phyloP scores from a whole-genome alignment of 2,888 invertebrate genomes.

The Elaeidobius kamerunicus region DNA sequence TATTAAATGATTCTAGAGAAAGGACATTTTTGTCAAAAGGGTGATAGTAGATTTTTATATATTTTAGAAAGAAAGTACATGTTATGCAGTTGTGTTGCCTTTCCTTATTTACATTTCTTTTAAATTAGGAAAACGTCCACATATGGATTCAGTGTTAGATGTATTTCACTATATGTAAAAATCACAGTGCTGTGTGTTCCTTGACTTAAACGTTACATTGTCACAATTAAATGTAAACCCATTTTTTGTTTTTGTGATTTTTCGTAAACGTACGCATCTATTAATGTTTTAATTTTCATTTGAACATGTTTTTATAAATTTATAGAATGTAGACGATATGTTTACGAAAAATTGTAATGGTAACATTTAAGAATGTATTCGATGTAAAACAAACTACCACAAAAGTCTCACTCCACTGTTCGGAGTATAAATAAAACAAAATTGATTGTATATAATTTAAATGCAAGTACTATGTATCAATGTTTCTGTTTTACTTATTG shows the following conservation, averaged over 20 bases:
- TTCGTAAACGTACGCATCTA: constrained; percentile 2
- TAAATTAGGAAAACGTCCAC: constrained; percentile 3
- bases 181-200: constrained; percentile 40
- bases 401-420: constrained; percentile 42
- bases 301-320: too few species aligned
- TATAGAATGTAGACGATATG: too few species aligned
- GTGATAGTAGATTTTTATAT: constrained; percentile 25
- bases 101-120: constrained; percentile 2
- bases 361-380: constrained; percentile 43
- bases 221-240: constrained; percentile 41
- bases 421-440: constrained; percentile 47
- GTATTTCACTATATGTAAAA: constrained; percentile 32
- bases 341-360: constrained; percentile 13
- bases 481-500: constrained; percentile 54
- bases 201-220: constrained; percentile 48
- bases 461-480: constrained; percentile 48
- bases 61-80: constrained; percentile 12
- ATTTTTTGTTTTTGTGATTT: not conserved
- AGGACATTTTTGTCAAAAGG: constrained; percentile 14
- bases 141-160: constrained; percentile 22
- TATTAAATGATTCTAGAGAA: constrained; percentile 14
- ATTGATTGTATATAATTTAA: constrained; percentile 49
- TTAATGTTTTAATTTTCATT: too few species aligned
- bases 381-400: constrained; percentile 39
- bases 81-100: constrained; percentile 25